Evolutionary conservation across 2,888 invertebrate genomes (phyloP), one percentile per base, ranked within the genome.

Genomic region (Herminia tarsipennalis): DNA sequence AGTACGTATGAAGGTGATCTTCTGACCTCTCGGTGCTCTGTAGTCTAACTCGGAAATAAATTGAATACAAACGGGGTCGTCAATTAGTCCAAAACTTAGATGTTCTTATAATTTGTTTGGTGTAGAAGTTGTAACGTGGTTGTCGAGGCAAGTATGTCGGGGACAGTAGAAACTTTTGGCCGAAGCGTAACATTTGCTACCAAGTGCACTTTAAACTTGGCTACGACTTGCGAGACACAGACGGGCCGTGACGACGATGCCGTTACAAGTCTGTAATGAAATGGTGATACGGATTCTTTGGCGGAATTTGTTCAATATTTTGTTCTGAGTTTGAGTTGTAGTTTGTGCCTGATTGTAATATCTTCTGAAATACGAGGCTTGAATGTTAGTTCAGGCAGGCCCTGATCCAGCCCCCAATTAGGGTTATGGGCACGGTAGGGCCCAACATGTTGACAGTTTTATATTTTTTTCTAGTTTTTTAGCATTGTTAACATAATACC

Each of bases 131-230:
- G 22, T 9, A 47, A 24, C 24, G 47, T 41, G 50, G 47, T 40
- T 44, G 34, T 24, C 18, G 28, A 25, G 37, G 42, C 45, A 56
- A 67, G 55, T 58, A 53, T 56, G 56, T 57, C 48, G 56, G 44
- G n/a, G 56, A 38, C 47, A 32, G 52, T 33, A 53, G 39, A 44
- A 63, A 69, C 58, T 63, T 59, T 49, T 42, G 35, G 41, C 35
- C 20, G 25, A 46, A 57, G 37, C 54, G 70, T 68, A 71, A 74
- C 76, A 72, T 73, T 74, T 75, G 70, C 60, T 62, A 27, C 42
- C 43, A 71, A 77, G 74, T 71, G 72, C 73, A 74, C 70, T 76
- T 77, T 73, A 73, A 76, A 77, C 66, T 76, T 68, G 47, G 62
- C 55, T 60, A 65, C 64, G 56, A 63, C 61, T 57, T 57, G 62